These are phyloP conservation scores for Pantelozetes paolii DNA, from an alignment of 2,888 invertebrate genomes.

Conservation along the genomic window DNA sequence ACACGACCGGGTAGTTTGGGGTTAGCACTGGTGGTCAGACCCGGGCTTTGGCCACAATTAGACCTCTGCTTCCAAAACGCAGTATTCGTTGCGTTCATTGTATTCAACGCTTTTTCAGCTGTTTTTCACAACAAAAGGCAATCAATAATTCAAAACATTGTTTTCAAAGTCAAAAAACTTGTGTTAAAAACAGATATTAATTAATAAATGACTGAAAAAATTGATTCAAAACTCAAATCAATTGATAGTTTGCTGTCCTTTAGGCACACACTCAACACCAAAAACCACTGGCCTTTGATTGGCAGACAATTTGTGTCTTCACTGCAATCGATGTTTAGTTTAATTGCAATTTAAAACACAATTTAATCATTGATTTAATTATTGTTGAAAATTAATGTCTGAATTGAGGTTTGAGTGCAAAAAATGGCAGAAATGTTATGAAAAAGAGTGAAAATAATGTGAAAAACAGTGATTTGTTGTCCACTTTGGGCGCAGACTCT, in stretches of 20 bases:
- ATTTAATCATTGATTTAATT: neutral
- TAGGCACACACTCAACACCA: too few relatives aligned
- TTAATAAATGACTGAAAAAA: neutral
- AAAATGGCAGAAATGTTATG: slow-evolving; percentile 8
- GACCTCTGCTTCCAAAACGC: slow-evolving; percentile 10
- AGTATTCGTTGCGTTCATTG: slow-evolving; percentile 20
- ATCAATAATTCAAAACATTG: neutral
- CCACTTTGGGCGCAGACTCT: too few relatives aligned
- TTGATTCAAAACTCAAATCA: neutral
- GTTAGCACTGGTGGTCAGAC: neutral
- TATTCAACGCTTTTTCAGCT: neutral
- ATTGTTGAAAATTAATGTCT: too few relatives aligned
- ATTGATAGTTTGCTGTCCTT: too few relatives aligned
- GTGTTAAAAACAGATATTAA: neutral
- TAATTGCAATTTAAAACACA: too few relatives aligned
- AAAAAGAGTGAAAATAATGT: neutral
- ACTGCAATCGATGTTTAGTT: too few relatives aligned
- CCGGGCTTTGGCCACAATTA: neutral
- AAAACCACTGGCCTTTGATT: too few relatives aligned
- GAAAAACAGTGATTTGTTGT: slow-evolving; percentile 3
- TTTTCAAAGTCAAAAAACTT: neutral
- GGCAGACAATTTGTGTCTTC: too few relatives aligned
- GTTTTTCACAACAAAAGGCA: neutral
- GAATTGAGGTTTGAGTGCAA: too few relatives aligned
- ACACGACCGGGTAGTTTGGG: slow-evolving; percentile 40